Percentiles rank a stretch among this genome's conserved stretches.
Conservation (phyloP, 2,888 invertebrate genomes). For the Clitarchus hookeri region DNA sequence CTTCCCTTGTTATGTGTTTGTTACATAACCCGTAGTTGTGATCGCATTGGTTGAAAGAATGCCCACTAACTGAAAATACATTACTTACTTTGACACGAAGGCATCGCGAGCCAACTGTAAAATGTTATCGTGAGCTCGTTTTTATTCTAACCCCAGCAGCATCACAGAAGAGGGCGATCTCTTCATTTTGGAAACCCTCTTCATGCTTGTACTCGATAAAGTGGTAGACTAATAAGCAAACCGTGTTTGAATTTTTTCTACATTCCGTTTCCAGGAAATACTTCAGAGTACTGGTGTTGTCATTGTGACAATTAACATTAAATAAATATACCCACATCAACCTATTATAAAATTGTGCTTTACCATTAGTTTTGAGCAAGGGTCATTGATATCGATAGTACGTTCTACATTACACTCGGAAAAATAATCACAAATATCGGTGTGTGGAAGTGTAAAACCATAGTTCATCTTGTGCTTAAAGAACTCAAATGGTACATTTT, state of each 20-base stretch:
- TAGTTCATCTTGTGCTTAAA: constrained; percentile 36
- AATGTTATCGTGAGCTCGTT: no score
- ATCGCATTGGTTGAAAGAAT: no score
- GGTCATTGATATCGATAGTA: constrained; percentile 30
- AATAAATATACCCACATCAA: constrained; percentile 41
- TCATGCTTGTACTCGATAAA: no score
- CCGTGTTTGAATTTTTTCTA: neutral
- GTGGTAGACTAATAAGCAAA: no score
- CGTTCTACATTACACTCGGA: constrained; percentile 36
- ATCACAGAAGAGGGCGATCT: no score
- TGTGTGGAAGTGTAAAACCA: constrained; percentile 35
- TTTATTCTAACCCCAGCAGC: no score
- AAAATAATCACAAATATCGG: constrained; percentile 41
- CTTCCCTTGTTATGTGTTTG: no score
- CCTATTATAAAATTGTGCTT: constrained; percentile 41
- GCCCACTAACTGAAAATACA: no score
- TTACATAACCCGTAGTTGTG: no score
- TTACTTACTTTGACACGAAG: no score
- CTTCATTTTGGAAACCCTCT: no score
- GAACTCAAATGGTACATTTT: constrained; percentile 26
- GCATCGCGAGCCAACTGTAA: no score
- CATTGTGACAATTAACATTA: constrained; percentile 42
- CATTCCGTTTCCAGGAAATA: constrained; percentile 39
- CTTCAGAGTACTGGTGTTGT: constrained; percentile 35
- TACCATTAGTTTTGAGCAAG: constrained; percentile 37